Evolutionary conservation across 2,888 invertebrate genomes (phyloP), one percentile per base, ranked within the genome.

Genomic region (Kuschelorhynchus macadamiae): DNA sequence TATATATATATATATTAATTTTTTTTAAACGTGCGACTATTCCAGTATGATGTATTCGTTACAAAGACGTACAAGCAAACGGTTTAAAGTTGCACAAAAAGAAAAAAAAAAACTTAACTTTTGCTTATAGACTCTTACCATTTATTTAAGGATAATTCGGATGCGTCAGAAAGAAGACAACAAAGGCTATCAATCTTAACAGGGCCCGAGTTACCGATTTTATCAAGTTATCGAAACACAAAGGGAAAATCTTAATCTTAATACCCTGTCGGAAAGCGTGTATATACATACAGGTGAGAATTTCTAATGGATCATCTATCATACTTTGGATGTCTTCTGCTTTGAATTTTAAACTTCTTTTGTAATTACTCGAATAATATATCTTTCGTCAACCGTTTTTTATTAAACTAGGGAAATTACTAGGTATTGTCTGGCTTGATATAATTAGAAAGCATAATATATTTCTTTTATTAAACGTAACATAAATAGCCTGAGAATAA

Each of bases 141-240:
- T n/a, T n/a, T n/a, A 47, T 47, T 17, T 42, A 16, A 20, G 42
- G 44, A 39, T 0, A 41, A 47, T 66, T 60, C 32, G 60, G 46
- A 36, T 53, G 11, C 18, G 30, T n/a, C 59, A 39, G 14, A 16
- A 25, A 33, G 25, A 30, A 21, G 52, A 59, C 59, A 60, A 59
- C 59, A 63, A 52, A 56, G 46, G 33, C 64, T 47, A 68, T 68
- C 68, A 68, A 68, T 68, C 68, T 64, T 56, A 17, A 36, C 53
- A 17, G 25, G 42, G 42, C 53, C 25, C 30, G 52, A 70, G 61
- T 56, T 65, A 59, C 65, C 62, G 70, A 70, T 70, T 66, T 70
- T 70, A 70, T 70, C 70, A 66, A 66, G 62, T 70, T 70, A 70
- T 70, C 65, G 66, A 57, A 70, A 66, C 59, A 70, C 70, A 70